These are phyloP conservation scores for Gobius niger DNA, from an alignment of 2,113 vertebrate species.

Conservation along the genomic window DNA sequence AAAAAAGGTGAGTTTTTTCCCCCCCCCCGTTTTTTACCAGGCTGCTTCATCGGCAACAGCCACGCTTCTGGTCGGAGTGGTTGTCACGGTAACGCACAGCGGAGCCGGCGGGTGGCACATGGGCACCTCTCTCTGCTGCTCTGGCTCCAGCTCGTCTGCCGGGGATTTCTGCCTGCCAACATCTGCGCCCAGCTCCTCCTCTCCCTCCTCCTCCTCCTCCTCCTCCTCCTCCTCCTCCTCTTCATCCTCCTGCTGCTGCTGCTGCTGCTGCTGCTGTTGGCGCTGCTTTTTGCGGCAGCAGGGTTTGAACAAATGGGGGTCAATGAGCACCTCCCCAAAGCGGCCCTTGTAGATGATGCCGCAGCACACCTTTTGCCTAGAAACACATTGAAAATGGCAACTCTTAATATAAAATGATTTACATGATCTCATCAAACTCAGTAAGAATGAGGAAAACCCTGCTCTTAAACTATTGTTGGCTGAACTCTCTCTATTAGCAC, in stretches of 20 bases:
- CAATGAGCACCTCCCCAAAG: constrained; percentile 96
- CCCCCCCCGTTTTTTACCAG: constrained; percentile 49
- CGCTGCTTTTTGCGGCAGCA: constrained; percentile 91
- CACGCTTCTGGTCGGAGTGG: constrained; percentile 35
- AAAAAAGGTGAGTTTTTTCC: neutral
- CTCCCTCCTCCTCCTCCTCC: constrained; percentile 55
- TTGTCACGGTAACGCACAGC: constrained; percentile 44
- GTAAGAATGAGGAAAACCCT: too few relatives aligned
- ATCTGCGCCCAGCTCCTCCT: constrained; percentile 59
- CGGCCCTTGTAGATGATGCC: constrained; percentile 98
- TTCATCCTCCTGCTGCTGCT: constrained; percentile 51
- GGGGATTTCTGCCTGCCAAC: constrained; percentile 49
- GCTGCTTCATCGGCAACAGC: constrained; percentile 49
- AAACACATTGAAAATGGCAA: constrained; percentile 1
- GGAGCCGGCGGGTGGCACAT: constrained; percentile 40
- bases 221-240: constrained; percentile 49
- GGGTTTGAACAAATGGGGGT: constrained; percentile 96
- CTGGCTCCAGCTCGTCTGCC: constrained; percentile 39
- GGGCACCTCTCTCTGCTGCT: constrained; percentile 52
- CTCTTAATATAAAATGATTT: too few relatives aligned
- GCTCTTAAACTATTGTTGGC: too few relatives aligned
- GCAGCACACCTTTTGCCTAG: constrained; percentile 95
- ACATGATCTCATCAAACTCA: too few relatives aligned
- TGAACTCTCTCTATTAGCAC: too few relatives aligned
- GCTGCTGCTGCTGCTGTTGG: constrained; percentile 68